Evolutionary conservation across 2,113 vertebrate species (phyloP).

Genomic region (Ceuthmochares aereus): DNA sequence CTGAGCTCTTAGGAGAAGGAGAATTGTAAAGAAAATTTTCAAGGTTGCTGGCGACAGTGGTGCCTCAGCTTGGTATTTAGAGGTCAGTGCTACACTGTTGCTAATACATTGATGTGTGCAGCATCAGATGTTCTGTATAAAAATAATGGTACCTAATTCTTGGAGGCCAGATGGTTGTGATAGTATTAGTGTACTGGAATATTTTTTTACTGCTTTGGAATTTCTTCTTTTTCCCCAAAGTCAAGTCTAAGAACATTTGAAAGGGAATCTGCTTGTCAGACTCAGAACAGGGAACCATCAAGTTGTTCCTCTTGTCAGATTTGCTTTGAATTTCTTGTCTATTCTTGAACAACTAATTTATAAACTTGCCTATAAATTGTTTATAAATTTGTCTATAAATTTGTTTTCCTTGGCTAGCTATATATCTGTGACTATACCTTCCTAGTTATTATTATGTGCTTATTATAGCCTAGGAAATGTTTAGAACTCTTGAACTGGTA

Average conservation of each 20-base stretch:
- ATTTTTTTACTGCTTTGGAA: neutral
- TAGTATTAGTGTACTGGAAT: neutral
- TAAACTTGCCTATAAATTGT: neutral
- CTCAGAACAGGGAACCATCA: neutral
- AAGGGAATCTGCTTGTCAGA: neutral
- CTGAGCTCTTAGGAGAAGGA: neutral
- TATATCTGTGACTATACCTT: neutral
- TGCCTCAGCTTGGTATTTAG: neutral
- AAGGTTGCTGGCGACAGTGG: neutral
- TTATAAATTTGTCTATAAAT: neutral
- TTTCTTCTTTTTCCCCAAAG: neutral
- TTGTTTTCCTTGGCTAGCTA: neutral
- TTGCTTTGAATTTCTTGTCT: neutral
- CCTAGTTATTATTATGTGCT: neutral
- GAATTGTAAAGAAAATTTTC: neutral
- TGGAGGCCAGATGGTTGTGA: rapidly evolving
- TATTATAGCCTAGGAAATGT: neutral
- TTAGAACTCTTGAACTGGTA: neutral
- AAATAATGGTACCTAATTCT: neutral
- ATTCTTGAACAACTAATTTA: neutral
- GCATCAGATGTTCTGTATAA: neutral
- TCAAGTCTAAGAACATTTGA: neutral
- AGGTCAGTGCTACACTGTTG: neutral
- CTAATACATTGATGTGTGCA: neutral
- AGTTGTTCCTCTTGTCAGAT: neutral